Conservation (phyloP, 1,140 invertebrate genomes). For the Anoplolepis gracilipes region DNA sequence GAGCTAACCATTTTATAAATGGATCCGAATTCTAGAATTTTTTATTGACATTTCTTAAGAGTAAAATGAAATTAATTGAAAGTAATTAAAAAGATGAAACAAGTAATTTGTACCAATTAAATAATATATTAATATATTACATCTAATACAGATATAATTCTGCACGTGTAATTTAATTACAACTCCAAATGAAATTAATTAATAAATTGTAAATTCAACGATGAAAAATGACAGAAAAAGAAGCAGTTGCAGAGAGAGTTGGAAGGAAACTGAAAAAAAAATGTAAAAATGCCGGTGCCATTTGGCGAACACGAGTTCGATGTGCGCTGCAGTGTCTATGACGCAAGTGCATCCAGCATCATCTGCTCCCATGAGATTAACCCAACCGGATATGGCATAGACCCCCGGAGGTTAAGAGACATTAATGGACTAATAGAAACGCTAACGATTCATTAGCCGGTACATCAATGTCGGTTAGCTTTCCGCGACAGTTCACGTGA, state of each 20-base stretch:
- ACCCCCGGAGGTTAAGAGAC: constrained; percentile 78
- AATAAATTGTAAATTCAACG: constrained; percentile 9
- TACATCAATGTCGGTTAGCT: constrained; percentile 54
- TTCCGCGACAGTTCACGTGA: constrained; percentile 40
- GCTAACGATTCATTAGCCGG: constrained; percentile 77
- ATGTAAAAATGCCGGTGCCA: neutral
- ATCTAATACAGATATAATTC: neutral
- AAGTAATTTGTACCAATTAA: neutral
- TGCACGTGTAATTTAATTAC: neutral
- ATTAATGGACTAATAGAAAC: constrained; percentile 76
- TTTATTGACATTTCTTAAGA: neutral
- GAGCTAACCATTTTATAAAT: neutral
- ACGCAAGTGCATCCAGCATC: constrained; percentile 67
- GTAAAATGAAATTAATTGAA: too few relatives aligned
- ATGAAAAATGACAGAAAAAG: neutral
- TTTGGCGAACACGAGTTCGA: constrained; percentile 23
- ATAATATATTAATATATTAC: neutral
- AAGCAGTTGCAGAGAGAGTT: neutral
- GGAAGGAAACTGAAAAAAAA: neutral
- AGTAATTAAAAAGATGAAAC: neutral
- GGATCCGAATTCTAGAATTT: neutral
- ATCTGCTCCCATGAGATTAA: constrained; percentile 66
- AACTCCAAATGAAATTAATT: neutral
- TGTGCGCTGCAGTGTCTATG: constrained; percentile 45
- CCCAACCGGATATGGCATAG: constrained; percentile 79